Percentiles rank a stretch among this genome's conserved stretches.
Conservation (phyloP, 2,113 vertebrate species). For the Ciconia boyciana region DNA sequence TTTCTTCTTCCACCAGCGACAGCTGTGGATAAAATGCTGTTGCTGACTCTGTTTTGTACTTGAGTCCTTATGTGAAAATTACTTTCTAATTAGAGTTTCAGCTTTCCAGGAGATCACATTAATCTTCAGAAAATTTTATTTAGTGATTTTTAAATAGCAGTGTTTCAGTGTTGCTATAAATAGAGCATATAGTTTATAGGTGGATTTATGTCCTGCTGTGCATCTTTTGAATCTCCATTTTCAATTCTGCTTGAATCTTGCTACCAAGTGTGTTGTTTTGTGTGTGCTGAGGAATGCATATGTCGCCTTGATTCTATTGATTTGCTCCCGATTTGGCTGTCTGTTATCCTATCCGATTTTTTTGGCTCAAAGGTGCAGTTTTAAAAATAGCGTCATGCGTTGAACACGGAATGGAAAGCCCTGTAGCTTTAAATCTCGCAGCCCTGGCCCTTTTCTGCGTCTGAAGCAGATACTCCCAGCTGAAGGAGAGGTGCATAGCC, state of each 20-base stretch:
- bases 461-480: neutral
- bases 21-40: neutral
- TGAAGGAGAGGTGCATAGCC: constrained; percentile 21
- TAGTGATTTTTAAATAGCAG: neutral
- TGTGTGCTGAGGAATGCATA: rapidly evolving
- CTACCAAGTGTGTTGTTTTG: neutral
- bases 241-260: neutral
- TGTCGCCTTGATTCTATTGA: neutral
- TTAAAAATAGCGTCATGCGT: neutral
- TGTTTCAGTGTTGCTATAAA: neutral
- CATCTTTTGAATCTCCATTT: neutral
- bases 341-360: neutral
- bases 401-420: neutral
- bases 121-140: neutral
- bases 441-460: neutral
- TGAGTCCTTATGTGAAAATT: neutral
- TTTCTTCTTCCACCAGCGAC: neutral
- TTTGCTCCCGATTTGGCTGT: neutral
- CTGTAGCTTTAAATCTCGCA: constrained; percentile 60
- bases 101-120: neutral
- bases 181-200: neutral
- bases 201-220: neutral
- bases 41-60: neutral
- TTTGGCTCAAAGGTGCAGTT: neutral
- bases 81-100: neutral